Evolutionary conservation across 2,113 vertebrate species (phyloP).

Genomic region (Xiphias gladius): DNA sequence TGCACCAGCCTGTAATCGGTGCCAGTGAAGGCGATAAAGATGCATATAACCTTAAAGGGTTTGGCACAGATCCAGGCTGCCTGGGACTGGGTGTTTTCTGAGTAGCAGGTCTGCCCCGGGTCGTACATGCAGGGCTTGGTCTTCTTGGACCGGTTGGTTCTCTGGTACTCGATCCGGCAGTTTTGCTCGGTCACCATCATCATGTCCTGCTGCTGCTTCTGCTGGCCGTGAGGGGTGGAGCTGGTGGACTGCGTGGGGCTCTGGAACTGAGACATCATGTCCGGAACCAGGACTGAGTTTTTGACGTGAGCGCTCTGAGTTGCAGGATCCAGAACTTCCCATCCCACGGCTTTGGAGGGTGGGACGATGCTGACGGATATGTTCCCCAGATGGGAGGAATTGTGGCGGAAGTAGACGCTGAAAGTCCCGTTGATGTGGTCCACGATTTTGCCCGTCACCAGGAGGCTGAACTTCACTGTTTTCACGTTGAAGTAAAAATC

Average conservation of each 20-base stretch:
- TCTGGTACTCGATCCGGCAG: slow-evolving; percentile 85
- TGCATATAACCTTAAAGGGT: slow-evolving; percentile 87
- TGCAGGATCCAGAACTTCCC: slow-evolving; percentile 66
- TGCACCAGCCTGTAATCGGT: slow-evolving; percentile 86
- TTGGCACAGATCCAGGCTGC: slow-evolving; percentile 87
- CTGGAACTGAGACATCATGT: slow-evolving; percentile 51
- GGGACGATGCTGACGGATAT: slow-evolving; percentile 86
- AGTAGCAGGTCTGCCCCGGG: slow-evolving; percentile 82
- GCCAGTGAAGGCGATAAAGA: slow-evolving; percentile 86
- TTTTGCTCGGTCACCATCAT: slow-evolving; percentile 79
- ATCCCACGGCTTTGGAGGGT: slow-evolving; percentile 82
- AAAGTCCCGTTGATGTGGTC: slow-evolving; percentile 87
- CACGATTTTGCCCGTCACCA: slow-evolving; percentile 86
- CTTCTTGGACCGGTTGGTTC: slow-evolving; percentile 85
- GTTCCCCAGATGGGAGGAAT: slow-evolving; percentile 85
- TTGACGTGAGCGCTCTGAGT: slow-evolving; percentile 13
- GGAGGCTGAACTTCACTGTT: slow-evolving; percentile 84
- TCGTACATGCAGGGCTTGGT: slow-evolving; percentile 85
- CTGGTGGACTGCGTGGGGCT: slow-evolving; percentile 64
- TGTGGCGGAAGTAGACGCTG: slow-evolving; percentile 87
- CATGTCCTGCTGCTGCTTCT: slow-evolving; percentile 72
- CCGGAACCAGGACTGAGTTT: slow-evolving; percentile 60
- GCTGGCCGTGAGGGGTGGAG: slow-evolving; percentile 36
- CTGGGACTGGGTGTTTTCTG: slow-evolving; percentile 85
- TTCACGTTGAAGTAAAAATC: slow-evolving; percentile 86